Conservation (phyloP, 1,140 invertebrate genomes). For the Helicoverpa armigera region DNA sequence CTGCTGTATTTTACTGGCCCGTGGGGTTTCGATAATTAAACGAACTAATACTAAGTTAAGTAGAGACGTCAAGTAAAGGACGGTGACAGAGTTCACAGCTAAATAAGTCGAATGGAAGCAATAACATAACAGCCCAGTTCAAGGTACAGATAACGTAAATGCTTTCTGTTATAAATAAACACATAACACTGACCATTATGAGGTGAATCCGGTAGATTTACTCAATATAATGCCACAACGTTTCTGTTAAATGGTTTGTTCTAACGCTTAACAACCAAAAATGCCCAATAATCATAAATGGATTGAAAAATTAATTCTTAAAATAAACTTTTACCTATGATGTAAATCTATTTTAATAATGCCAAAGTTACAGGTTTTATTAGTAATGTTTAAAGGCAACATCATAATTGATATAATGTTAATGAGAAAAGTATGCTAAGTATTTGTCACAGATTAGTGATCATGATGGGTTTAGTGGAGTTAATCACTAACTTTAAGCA, state of each 20-base stretch:
- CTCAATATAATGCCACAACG: constrained; percentile 74
- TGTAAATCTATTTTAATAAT: constrained; percentile 62
- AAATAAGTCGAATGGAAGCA: constrained; percentile 72
- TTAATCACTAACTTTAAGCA: constrained; percentile 15
- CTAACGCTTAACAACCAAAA: constrained; percentile 57
- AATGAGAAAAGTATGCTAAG: constrained; percentile 46
- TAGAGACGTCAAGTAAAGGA: constrained; percentile 83
- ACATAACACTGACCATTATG: constrained; percentile 80
- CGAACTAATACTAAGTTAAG: constrained; percentile 85
- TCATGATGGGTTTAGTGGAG: constrained; percentile 5
- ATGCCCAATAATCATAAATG: constrained; percentile 59
- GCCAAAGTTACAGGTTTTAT: constrained; percentile 54
- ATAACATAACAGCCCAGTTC: constrained; percentile 75
- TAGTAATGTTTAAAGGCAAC: constrained; percentile 54
- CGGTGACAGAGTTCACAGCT: constrained; percentile 75
- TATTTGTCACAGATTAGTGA: constrained; percentile 12
- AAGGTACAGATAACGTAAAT: constrained; percentile 74
- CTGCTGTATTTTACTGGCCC: constrained; percentile 83
- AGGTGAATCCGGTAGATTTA: constrained; percentile 74
- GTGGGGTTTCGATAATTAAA: constrained; percentile 74
- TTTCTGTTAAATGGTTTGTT: constrained; percentile 63
- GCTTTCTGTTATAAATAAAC: constrained; percentile 73
- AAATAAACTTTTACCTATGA: constrained; percentile 61
- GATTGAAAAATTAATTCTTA: constrained; percentile 57
- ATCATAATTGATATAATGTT: constrained; percentile 37